phyloP scores from a whole-genome alignment of 2,888 invertebrate genomes.

The Drosophila anceps region DNA sequence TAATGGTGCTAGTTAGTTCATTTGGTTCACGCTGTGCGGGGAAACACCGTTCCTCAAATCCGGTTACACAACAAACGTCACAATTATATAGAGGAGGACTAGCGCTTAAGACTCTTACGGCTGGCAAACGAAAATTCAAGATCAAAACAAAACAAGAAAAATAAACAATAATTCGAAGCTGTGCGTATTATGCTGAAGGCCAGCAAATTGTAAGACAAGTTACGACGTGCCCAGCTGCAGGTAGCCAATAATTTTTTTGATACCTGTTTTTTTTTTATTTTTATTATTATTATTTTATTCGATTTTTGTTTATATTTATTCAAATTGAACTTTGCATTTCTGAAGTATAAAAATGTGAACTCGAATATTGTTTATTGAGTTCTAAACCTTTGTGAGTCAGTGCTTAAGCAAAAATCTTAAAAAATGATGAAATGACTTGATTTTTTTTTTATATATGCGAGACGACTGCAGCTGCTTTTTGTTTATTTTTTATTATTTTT shows the following conservation, averaged over 20 bases:
- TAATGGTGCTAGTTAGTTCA: slow-evolving; percentile 7
- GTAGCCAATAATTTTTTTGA: slow-evolving; percentile 21
- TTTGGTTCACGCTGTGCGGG: slow-evolving; percentile 22
- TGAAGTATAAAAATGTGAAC: slow-evolving; percentile 12
- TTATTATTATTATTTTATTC: slow-evolving; percentile 10
- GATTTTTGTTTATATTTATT: slow-evolving; percentile 42
- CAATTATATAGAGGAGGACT: not conserved
- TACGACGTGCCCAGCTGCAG: slow-evolving; percentile 61
- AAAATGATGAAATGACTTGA: not conserved
- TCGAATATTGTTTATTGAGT: not conserved
- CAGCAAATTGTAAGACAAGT: slow-evolving; percentile 41
- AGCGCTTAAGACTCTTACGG: not conserved
- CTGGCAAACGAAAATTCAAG: slow-evolving; percentile 30
- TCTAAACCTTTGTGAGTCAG: not conserved
- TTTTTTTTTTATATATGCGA: not conserved
- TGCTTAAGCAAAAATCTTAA: not conserved
- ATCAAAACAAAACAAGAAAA: slow-evolving; percentile 26
- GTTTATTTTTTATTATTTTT: not conserved
- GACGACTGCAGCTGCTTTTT: not conserved
- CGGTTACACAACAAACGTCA: slow-evolving; percentile 27
- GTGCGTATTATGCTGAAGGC: slow-evolving; percentile 27
- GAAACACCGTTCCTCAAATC: slow-evolving; percentile 32
- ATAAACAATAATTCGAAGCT: slow-evolving; percentile 25
- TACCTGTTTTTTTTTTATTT: slow-evolving; percentile 11
- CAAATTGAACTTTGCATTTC: slow-evolving; percentile 28